Percentiles rank a stretch among this genome's conserved stretches.
These are phyloP conservation scores for Octonoba sinensis DNA, from an alignment of 2,888 invertebrate species.

Conservation along the genomic window DNA sequence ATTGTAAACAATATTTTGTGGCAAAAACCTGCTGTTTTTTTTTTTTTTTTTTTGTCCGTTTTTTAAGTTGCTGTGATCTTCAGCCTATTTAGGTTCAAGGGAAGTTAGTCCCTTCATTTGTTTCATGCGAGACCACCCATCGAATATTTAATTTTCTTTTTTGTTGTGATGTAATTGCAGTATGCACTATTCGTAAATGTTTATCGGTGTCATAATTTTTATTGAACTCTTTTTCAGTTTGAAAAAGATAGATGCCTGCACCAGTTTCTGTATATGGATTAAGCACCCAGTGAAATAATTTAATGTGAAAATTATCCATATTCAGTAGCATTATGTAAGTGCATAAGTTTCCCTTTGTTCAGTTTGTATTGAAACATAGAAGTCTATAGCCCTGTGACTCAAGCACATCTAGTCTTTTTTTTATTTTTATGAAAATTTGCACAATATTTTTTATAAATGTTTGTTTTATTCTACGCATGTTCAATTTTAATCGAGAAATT, in stretches of 20 bases:
- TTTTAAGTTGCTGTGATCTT: slow-evolving; percentile 41
- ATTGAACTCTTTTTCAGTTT: slow-evolving; percentile 4
- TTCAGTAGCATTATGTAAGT: too few species aligned
- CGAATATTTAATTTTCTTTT: slow-evolving; percentile 26
- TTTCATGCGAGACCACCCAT: slow-evolving; percentile 51
- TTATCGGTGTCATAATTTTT: neutral
- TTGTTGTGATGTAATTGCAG: slow-evolving; percentile 11
- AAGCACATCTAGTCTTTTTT: slow-evolving; percentile 56
- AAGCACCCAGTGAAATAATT: slow-evolving; percentile 56
- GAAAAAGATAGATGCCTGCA: slow-evolving; percentile 37
- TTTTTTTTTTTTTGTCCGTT: slow-evolving; percentile 32
- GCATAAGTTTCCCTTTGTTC: too few species aligned
- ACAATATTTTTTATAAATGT: slow-evolving; percentile 29
- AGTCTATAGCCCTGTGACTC: slow-evolving; percentile 29
- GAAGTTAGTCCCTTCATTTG: slow-evolving; percentile 2
- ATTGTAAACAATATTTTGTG: slow-evolving; percentile 12
- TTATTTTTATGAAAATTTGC: slow-evolving; percentile 32
- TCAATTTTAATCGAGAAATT: slow-evolving; percentile 30
- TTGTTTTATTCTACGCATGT: neutral
- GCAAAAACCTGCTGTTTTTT: slow-evolving; percentile 44
- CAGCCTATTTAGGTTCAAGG: slow-evolving; percentile 3
- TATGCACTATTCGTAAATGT: slow-evolving; percentile 21
- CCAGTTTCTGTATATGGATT: slow-evolving; percentile 38
- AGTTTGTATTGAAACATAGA: too few species aligned
- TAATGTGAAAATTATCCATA: neutral